Evolutionary conservation across 2,113 vertebrate species (phyloP).

Genomic region (Theristicus caerulescens): DNA sequence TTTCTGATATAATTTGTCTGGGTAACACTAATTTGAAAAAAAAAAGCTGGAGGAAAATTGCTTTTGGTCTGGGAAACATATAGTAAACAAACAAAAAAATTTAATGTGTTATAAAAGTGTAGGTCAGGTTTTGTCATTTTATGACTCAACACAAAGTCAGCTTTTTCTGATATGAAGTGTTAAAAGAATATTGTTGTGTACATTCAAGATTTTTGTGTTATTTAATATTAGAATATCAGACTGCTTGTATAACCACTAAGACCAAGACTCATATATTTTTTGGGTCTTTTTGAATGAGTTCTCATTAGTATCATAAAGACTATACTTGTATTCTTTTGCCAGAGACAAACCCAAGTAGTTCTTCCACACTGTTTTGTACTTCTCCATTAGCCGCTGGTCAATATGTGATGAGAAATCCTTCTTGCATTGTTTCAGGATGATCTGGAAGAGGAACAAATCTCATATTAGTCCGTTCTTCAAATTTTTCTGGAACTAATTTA

Average conservation of each 20-base stretch:
- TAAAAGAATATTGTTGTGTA: not conserved
- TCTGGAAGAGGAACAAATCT: not conserved
- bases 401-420: not conserved
- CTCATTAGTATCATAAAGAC: not conserved
- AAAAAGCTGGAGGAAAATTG: not conserved
- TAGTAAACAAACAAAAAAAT: not conserved
- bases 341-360: not conserved
- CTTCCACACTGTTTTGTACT: not conserved
- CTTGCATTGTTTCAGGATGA: not conserved
- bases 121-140: not conserved
- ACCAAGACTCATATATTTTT: not conserved
- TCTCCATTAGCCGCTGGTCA: not conserved
- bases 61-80: not conserved
- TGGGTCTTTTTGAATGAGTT: not conserved
- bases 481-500: not conserved
- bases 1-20: not conserved
- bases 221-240: not conserved
- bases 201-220: not conserved
- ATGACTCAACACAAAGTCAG: not conserved
- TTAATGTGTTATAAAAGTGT: not conserved
- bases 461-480: not conserved
- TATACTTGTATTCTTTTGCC: not conserved
- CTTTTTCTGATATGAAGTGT: not conserved
- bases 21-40: not conserved
- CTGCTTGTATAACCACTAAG: not conserved